Percentiles rank a stretch among this genome's conserved stretches.
Conservation (phyloP, 2,888 invertebrate species). For the Zhengitettix transpicula region DNA sequence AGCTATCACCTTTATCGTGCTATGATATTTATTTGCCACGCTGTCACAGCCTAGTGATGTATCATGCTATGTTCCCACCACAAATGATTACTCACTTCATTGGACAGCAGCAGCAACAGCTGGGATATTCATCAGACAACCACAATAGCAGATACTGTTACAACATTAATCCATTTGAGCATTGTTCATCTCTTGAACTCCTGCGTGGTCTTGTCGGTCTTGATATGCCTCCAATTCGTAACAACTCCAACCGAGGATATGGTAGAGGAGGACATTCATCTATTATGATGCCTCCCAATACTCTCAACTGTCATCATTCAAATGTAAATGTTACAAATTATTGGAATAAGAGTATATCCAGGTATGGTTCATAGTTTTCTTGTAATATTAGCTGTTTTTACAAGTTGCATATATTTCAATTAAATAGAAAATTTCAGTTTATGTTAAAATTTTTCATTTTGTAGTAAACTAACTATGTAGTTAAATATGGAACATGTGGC, state of each 20-base stretch:
- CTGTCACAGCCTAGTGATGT: conserved; percentile 6
- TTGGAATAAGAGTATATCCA: conserved; percentile 4
- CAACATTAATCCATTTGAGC: conserved; percentile 2
- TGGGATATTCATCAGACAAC: background rate
- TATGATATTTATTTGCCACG: background rate
- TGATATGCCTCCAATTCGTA: conserved; percentile 10
- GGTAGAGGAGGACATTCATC: background rate
- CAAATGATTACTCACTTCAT: conserved; percentile 7
- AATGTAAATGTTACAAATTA: conserved; percentile 3
- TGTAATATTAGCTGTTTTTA: no score
- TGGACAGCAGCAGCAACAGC: conserved; percentile 8
- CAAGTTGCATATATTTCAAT: no score
- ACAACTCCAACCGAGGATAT: conserved; percentile 6
- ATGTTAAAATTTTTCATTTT: no score
- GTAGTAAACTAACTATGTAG: no score
- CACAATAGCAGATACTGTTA: conserved; percentile 3
- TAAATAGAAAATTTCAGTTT: no score
- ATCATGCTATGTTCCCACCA: conserved; percentile 12
- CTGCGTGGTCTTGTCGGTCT: conserved; percentile 8
- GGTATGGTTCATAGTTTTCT: background rate
- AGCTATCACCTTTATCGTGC: no score
- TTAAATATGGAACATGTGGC: no score
- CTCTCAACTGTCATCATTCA: conserved; percentile 3
- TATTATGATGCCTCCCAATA: conserved; percentile 6
- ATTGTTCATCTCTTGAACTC: conserved; percentile 1